Base-by-base conservation (phyloP, 2,888 invertebrate species). In the Trachelus troglodyta region DNA sequence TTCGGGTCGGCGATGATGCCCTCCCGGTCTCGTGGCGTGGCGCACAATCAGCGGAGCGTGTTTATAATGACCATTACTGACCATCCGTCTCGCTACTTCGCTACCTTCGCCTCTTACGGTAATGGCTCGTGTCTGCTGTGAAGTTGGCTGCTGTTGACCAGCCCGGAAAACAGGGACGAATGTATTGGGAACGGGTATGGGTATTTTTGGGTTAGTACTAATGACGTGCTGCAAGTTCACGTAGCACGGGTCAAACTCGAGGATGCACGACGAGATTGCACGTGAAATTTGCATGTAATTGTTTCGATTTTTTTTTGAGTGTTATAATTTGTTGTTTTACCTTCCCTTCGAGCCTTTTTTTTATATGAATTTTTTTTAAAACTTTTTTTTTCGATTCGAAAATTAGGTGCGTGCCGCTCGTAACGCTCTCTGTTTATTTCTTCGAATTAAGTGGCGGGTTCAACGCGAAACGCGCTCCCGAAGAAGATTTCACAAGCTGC, bases 1-100 rank as follows among this genome's bases (percentile, higher is more conserved):
- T 90, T 83, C 90, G 91, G 90, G 90, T 90, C 91, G 90, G 82
- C 91, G 91, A 90, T 90, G 91, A 90, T 90, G 90, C 90, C 90
- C 90, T 87, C 88, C 84, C 86, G 87, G 87, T 87, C 89, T 86
- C 86, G 89, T 90, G 89, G 88, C 69, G 34, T 87, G 89, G 86
- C 89, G 89, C 89, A 88, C 90, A 90, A 90, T 90, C 90, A 91
- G 85, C 91, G 88, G 85, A 91, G 90, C 91, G 90, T 91, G 90
- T 89, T 89, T 89, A 87, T 90, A 90, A 91, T 91, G 91, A 91
- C 90, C 90, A 91, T 90, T 90, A 90, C 89, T 89, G 90, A 89
- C 87, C 86, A 86, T 85, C 88, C 85, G 86, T 85, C 87, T 89
- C 85, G 86, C 88, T 89, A 87, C 87, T 79, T 83, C 83, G 84